Percentiles rank a stretch among this genome's conserved stretches.
These are phyloP conservation scores for Anoplius nigerrimus DNA, from an alignment of 2,888 invertebrate genomes.

Conservation along the genomic window DNA sequence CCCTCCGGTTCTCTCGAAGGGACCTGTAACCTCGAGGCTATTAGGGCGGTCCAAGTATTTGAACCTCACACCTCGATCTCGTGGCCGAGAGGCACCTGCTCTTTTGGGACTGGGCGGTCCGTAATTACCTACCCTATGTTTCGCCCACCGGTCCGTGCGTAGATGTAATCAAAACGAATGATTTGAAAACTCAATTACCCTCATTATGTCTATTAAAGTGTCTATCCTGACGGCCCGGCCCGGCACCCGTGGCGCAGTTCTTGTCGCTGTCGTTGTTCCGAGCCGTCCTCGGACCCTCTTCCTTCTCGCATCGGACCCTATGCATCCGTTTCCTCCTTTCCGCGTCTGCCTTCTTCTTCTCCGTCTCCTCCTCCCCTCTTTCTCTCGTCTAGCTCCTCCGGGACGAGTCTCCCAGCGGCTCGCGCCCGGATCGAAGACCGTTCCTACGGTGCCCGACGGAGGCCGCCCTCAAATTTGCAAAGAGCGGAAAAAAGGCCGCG, in stretches of 20 bases:
- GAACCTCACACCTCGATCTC: slow-evolving; percentile 73
- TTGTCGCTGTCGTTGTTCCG: slow-evolving; percentile 9
- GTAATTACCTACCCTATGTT: slow-evolving; percentile 72
- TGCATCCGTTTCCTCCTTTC: background rate
- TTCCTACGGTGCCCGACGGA: too few relatives aligned
- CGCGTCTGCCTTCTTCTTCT: slow-evolving; percentile 3
- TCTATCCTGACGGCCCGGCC: slow-evolving; percentile 47
- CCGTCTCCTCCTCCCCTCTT: background rate
- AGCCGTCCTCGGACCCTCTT: background rate
- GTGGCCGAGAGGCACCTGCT: slow-evolving; percentile 71
- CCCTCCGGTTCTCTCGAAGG: slow-evolving; percentile 47
- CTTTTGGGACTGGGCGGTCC: slow-evolving; percentile 72
- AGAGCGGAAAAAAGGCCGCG: too few relatives aligned
- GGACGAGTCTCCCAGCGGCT: too few relatives aligned
- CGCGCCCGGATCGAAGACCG: too few relatives aligned
- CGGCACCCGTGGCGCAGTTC: slow-evolving; percentile 17
- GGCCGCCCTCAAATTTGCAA: too few relatives aligned
- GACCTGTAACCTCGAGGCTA: slow-evolving; percentile 71
- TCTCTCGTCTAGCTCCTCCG: background rate
- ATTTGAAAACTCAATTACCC: slow-evolving; percentile 74
- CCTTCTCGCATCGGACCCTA: background rate
- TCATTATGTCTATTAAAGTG: slow-evolving; percentile 70
- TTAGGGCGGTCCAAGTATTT: slow-evolving; percentile 72
- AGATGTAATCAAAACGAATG: slow-evolving; percentile 73
- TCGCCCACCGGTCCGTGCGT: slow-evolving; percentile 68